A percentile compares a stretch with the other conserved stretches of the same genome.
phyloP scores from a whole-genome alignment of 2,888 invertebrate species.

The Aporophyla nigra region DNA sequence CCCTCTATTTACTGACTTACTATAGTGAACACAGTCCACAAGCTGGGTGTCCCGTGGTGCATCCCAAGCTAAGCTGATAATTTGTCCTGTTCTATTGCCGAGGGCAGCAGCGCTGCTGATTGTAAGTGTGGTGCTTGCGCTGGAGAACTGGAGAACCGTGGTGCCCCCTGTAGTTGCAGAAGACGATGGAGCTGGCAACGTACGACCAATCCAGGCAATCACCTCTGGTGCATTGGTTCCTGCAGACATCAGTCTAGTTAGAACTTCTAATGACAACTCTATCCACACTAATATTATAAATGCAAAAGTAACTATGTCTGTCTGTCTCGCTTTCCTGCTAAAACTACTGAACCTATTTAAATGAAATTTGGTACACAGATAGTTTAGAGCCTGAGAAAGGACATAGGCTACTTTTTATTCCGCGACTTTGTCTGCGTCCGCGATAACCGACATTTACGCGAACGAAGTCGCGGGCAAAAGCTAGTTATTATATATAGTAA shows the following conservation, averaged over 20 bases:
- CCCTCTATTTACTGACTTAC: slow-evolving; percentile 20
- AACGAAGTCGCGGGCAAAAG: too few species aligned
- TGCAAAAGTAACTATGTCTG: too few species aligned
- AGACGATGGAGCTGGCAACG: background rate
- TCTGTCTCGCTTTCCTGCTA: too few species aligned
- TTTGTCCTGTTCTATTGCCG: slow-evolving; percentile 23
- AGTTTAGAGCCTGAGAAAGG: too few species aligned
- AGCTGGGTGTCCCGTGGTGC: slow-evolving; percentile 23
- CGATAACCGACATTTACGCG: too few species aligned
- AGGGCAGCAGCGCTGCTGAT: background rate
- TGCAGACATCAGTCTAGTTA: background rate
- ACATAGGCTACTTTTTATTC: too few species aligned
- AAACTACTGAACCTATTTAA: too few species aligned
- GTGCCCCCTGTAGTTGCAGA: background rate
- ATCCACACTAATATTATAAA: too few species aligned
- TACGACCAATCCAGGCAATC: slow-evolving; percentile 34
- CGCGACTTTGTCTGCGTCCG: too few species aligned
- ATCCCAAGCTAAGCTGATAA: slow-evolving; percentile 36
- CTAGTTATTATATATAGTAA: too few species aligned
- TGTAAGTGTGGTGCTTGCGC: slow-evolving; percentile 1
- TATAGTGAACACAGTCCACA: slow-evolving; percentile 39
- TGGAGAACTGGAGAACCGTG: slow-evolving; percentile 13
- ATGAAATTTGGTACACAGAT: too few species aligned
- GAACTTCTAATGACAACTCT: too few species aligned
- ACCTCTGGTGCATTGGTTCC: slow-evolving; percentile 31